These are phyloP conservation scores for Micropoecilia bifurca DNA, from an alignment of 2,797 vertebrate species.

Conservation along the genomic window DNA sequence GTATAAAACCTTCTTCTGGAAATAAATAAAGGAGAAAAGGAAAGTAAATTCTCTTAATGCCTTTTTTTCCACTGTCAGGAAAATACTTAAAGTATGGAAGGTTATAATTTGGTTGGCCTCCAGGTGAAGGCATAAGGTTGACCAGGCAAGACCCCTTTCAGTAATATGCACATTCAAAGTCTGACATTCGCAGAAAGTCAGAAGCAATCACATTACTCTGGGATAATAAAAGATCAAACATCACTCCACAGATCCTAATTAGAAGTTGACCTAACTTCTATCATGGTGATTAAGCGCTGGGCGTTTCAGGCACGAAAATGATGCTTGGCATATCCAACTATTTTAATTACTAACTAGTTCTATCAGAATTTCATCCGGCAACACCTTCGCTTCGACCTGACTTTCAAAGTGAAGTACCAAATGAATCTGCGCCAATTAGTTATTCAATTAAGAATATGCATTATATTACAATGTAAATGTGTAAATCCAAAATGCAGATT, in stretches of 20 bases:
- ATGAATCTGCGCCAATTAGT: slow-evolving; percentile 15
- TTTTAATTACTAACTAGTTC: slow-evolving; percentile 52
- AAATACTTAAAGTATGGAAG: slow-evolving; percentile 7
- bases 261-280: slow-evolving; percentile 52
- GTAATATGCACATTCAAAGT: background rate
- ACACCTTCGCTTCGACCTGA: slow-evolving; percentile 18
- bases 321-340: slow-evolving; percentile 49
- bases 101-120: slow-evolving; percentile 12
- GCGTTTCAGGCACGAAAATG: slow-evolving; percentile 42
- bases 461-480: background rate
- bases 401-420: slow-evolving; percentile 12
- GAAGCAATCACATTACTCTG: slow-evolving; percentile 8
- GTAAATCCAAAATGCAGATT: background rate
- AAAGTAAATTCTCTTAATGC: background rate
- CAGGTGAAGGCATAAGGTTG: slow-evolving; percentile 4
- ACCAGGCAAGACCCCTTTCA: slow-evolving; percentile 3
- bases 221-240: slow-evolving; percentile 54
- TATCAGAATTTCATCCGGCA: slow-evolving; percentile 38
- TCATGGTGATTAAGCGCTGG: slow-evolving; percentile 54
- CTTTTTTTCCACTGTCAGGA: background rate
- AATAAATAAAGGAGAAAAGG: background rate
- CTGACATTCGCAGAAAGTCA: slow-evolving; percentile 27
- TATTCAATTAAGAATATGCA: slow-evolving; percentile 15
- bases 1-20: background rate
- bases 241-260: slow-evolving; percentile 54